Evolutionary conservation across 1,140 invertebrate species (phyloP), one percentile per base, ranked within the genome.

Genomic region (Grapholita molesta): DNA sequence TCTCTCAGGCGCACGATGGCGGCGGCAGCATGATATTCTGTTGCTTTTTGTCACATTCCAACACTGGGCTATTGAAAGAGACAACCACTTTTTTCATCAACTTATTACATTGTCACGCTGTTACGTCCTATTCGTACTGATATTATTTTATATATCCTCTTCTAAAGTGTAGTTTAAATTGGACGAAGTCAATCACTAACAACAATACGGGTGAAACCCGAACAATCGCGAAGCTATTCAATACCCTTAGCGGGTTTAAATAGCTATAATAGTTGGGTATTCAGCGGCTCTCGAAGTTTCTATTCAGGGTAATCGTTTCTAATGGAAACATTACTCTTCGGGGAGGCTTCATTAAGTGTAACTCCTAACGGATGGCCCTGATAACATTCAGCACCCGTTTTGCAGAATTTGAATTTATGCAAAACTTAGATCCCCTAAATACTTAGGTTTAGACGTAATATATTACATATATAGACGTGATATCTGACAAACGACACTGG

Each of bases 291-390:
- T 61, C 55, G 24, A 61, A 61, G 55, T 61, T 61, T 61, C 55
- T 21, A 61, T 61, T 61, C 55, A 61, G 55, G 7, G 55, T 61
- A 61, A 61, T 61, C 55, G 55, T 61, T 61, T 61, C 53, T 55
- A 28, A 61, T 61, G 55, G 55, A 61, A 61, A 61, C 55, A 61
- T 61, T 61, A 61, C 24, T 61, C 55, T 25, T 61, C 25, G 25
- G 42, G 42, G 55, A 61, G 28, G 55, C 55, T 61, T 61, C 55
- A 61, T 61, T 28, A 61, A 28, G 55, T 12, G 28, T 15, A 15
- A 28, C 25, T 30, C 24, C 55, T 61, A 28, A 61, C 25, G 25
- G 55, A 32, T 30, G 28, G 55, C 55, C 55, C 55, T 28, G 55
- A 61, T 61, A 61, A 61, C 24, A 25, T 55, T 55, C 53, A 32